Percentiles rank a stretch among this genome's conserved stretches.
Conservation (phyloP, 2,113 vertebrate genomes). For the Laticauda laticaudata region DNA sequence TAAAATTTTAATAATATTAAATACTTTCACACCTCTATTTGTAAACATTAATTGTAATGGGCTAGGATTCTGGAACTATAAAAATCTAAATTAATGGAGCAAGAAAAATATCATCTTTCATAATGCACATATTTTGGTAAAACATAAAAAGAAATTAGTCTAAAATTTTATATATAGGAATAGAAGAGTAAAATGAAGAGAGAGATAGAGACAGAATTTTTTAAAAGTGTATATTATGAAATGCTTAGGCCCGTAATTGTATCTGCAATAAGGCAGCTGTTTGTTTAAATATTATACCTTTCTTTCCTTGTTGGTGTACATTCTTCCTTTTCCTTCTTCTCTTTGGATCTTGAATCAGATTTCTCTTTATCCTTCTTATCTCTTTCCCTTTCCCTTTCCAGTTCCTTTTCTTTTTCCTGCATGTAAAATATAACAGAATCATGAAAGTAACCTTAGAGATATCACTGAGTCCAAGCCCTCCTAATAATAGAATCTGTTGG, state of each 20-base stretch:
- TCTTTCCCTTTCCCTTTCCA: slow-evolving; percentile 89
- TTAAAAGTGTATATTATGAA: not conserved
- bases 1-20: not conserved
- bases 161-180: not conserved
- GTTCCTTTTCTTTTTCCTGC: slow-evolving; percentile 96
- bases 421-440: slow-evolving; percentile 26
- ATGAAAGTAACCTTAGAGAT: not conserved
- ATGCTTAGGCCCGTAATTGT: not conserved
- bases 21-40: not conserved
- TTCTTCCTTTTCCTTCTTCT: slow-evolving; percentile 91
- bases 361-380: slow-evolving; percentile 94
- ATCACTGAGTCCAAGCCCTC: not conserved
- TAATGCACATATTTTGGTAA: not conserved
- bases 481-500: not conserved
- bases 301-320: slow-evolving; percentile 92
- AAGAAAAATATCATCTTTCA: not conserved
- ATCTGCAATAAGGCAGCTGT: not conserved
- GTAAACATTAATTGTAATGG: not conserved
- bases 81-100: not conserved
- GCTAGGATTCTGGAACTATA: not conserved
- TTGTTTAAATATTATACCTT: slow-evolving; percentile 72
- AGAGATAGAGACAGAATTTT: not conserved
- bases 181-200: not conserved
- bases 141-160: not conserved
- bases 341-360: slow-evolving; percentile 85